Evolutionary conservation across 37 sponge, comb jelly and placozoan species (phyloP).

Genomic region (Agelas oroides): DNA sequence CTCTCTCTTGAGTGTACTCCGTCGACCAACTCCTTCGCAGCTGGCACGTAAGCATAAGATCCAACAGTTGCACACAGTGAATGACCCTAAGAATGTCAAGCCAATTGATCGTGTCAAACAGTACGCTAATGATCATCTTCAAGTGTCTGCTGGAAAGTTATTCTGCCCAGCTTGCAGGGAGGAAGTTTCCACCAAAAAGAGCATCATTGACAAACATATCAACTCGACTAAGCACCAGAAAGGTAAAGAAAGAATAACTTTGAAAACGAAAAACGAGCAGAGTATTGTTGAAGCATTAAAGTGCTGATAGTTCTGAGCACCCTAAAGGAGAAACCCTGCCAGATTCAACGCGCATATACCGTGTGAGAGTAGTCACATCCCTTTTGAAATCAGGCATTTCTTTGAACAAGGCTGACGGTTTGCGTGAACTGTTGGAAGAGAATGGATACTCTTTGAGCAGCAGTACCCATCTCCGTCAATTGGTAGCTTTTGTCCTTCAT

Average conservation of each 20-base stretch:
- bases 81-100: conserved; percentile 9
- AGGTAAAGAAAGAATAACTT: neutral
- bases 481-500: conserved; percentile 18
- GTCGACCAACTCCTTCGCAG: no score
- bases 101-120: neutral
- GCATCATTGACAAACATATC: conserved; percentile 3
- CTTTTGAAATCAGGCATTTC: conserved; percentile 40
- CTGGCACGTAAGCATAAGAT: neutral
- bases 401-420: neutral
- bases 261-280: neutral
- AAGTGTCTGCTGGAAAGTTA: conserved; percentile 26
- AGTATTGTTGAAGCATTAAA: neutral
- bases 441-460: conserved; percentile 5
- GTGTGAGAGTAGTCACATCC: conserved; percentile 14
- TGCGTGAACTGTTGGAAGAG: conserved; percentile 39
- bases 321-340: conserved; percentile 20
- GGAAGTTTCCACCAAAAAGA: neutral
- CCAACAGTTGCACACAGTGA: neutral
- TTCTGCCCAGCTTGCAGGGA: conserved; percentile 34
- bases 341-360: conserved; percentile 16
- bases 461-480: conserved; percentile 1
- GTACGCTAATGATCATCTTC: neutral
- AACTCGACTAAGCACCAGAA: conserved; percentile 2
- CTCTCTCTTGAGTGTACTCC: no score
- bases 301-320: neutral